These are phyloP conservation scores for Numenius phaeopus DNA, from an alignment of 2,797 vertebrate genomes.

Conservation along the genomic window DNA sequence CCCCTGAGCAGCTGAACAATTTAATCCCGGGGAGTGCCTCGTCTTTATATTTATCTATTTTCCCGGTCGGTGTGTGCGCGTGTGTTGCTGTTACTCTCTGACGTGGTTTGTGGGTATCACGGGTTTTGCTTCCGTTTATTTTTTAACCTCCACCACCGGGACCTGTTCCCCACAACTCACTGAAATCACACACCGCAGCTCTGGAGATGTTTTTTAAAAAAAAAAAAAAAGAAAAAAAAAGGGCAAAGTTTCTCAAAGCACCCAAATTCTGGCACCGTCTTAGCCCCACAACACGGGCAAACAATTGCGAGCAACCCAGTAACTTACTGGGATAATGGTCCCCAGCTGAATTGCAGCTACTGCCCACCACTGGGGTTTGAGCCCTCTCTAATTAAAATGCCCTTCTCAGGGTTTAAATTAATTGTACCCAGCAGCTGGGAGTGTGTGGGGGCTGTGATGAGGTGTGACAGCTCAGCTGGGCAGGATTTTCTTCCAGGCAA, in stretches of 20 bases:
- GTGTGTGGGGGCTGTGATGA: not conserved
- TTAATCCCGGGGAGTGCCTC: conserved; percentile 43
- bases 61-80: accelerated
- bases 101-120: not conserved
- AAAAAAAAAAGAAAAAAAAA: accelerated
- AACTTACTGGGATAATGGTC: not conserved
- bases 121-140: not conserved
- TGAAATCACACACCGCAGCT: accelerated
- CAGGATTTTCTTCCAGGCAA: not conserved
- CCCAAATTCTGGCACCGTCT: not conserved
- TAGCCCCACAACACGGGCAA: accelerated
- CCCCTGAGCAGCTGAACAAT: not conserved
- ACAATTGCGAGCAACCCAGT: not conserved
- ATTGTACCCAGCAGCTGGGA: not conserved
- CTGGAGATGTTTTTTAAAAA: accelerated
- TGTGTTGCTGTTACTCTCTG: not conserved
- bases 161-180: not conserved
- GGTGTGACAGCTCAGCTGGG: not conserved
- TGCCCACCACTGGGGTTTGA: accelerated
- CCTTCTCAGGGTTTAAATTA: not conserved
- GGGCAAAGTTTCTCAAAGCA: not conserved
- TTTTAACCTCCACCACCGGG: not conserved
- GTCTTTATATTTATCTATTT: not conserved
- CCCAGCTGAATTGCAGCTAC: not conserved
- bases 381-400: not conserved